Evolutionary conservation across 2,797 vertebrate genomes (phyloP), one percentile per base, ranked within the genome.

Genomic region (Sus cebifrons): DNA sequence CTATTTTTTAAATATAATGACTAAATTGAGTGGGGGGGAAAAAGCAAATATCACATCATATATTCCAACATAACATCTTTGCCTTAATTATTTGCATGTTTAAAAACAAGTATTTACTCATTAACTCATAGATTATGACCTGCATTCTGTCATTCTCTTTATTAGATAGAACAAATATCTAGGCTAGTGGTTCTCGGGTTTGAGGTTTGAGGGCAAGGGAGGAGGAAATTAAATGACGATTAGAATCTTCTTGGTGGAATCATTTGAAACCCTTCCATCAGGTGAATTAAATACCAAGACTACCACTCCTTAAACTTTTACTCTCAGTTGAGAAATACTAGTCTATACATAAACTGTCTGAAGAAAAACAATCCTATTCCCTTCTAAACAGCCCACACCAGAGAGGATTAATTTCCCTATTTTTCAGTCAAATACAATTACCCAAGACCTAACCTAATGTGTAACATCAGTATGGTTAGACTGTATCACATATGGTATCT

Each of bases 341-440:
- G 13, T 6, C 20, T 71, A 13, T 3, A 56, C 1, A 27, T 85
- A 54, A 81, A 87, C 13, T 78, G 3, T 65, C 79, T 81, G 64
- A 84, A 77, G 64, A 13, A 58, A 70, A 77, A 15, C 12, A 81
- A n/a, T 58, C n/a, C 5, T 71, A 52, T n/a, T 3, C 23, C 74
- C 21, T 84, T 74, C 71, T 62, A 85, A 36, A 16, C 27, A 84
- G 68, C 5, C 10, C 67, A 68, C 3, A 77, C 9, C 58, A 15
- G 4, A 70, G 0, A 23, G 8, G 9, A 5, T 56, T 92, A 88
- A 79, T 71, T 68, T 23, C 4, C 23, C 52, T 89, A 52, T n/a
- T 88, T 92, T 92, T 81, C 67, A 92, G 40, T 65, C 71, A 81
- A 92, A 32, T 74, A 60, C 32, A 92, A 70, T 4, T 25, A 60